Percentiles rank a stretch among this genome's conserved stretches.
Conservation (phyloP, 2,888 invertebrate species). For the Diploptera punctata region DNA sequence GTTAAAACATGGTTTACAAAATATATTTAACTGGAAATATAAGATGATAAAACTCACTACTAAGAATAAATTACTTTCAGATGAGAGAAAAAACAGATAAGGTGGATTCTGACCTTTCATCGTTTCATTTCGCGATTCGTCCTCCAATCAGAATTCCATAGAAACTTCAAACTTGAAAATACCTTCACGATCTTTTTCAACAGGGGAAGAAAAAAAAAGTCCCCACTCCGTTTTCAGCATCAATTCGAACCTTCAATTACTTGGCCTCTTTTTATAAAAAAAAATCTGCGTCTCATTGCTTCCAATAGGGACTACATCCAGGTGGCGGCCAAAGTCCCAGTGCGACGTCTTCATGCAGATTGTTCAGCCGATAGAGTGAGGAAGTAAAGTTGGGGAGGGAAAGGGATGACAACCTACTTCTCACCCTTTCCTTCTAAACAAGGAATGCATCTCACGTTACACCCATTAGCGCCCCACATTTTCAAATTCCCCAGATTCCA, state of each 20-base stretch:
- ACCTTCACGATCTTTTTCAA: neutral
- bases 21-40: no score
- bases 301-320: neutral
- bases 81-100: no score
- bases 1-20: no score
- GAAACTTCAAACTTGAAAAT: neutral
- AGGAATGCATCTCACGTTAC: slow-evolving; percentile 28
- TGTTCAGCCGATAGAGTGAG: neutral
- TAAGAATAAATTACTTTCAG: no score
- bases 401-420: neutral
- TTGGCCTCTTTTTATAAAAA: neutral
- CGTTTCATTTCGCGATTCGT: neutral
- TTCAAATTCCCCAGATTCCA: slow-evolving; percentile 26
- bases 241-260: neutral
- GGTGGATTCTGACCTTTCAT: neutral
- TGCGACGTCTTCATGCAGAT: neutral
- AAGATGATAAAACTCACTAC: no score
- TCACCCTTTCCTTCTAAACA: neutral
- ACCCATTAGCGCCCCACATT: slow-evolving; percentile 26
- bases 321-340: neutral
- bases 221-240: neutral
- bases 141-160: neutral
- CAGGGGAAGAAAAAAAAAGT: neutral
- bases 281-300: no score
- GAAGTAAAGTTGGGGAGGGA: neutral